These are phyloP conservation scores for Scolopax bukidnonensis DNA, from an alignment of 2,797 vertebrate genomes.

Conservation along the genomic window DNA sequence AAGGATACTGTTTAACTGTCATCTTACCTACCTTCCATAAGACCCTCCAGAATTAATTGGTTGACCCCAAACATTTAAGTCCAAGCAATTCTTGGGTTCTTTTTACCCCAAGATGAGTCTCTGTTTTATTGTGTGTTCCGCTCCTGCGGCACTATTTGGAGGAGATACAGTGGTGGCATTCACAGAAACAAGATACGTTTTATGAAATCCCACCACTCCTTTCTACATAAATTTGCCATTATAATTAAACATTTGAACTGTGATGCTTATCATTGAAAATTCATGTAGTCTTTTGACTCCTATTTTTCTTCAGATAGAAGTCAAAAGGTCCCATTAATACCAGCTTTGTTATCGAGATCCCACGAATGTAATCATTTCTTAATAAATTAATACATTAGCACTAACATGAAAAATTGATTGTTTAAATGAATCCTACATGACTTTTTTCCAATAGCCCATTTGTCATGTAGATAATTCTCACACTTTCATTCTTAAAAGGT, in stretches of 20 bases:
- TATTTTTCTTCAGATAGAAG: neutral
- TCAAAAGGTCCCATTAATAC: neutral
- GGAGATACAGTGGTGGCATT: neutral
- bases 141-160: neutral
- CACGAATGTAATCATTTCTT: accelerated
- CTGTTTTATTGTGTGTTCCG: neutral
- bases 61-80: neutral
- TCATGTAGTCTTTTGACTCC: neutral
- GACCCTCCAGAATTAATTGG: neutral
- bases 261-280: neutral
- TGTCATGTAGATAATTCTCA: neutral
- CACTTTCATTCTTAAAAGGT: neutral
- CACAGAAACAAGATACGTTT: neutral
- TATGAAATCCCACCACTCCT: neutral
- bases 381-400: neutral
- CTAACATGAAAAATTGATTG: neutral
- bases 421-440: neutral
- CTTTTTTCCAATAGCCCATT: neutral
- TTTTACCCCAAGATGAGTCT: neutral
- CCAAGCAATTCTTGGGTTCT: neutral
- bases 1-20: neutral
- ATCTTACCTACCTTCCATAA: neutral
- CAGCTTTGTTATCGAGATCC: neutral
- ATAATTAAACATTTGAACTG: neutral
- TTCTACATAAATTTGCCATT: neutral